A percentile compares a stretch with the other conserved stretches of the same genome.
phyloP scores from a whole-genome alignment of 2,888 invertebrate species.

The Meandrusa payeni region DNA sequence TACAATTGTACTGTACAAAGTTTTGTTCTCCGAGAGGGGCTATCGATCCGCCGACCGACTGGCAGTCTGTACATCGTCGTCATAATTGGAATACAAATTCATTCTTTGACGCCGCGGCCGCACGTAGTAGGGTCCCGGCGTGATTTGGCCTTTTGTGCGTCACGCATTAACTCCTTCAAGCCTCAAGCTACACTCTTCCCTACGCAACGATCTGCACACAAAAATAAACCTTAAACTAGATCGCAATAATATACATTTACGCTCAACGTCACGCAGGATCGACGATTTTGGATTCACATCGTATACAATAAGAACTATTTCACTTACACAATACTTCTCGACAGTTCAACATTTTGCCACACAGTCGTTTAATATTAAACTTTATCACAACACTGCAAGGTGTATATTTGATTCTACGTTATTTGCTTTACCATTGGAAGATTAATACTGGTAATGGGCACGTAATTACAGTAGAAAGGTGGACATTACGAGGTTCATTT shows the following conservation, averaged over 20 bases:
- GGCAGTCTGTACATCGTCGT: constrained; percentile 47
- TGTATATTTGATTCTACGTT: no score
- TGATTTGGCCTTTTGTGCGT: constrained; percentile 79
- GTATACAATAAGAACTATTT: constrained; percentile 63
- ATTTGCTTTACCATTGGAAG: constrained; percentile 42
- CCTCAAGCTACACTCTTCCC: constrained; percentile 59
- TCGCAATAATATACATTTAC: constrained; percentile 28
- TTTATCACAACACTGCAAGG: constrained; percentile 41
- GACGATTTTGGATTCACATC: constrained; percentile 60
- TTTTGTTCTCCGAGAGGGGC: constrained; percentile 20
- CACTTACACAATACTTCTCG: constrained; percentile 41
- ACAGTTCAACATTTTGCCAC: constrained; percentile 14
- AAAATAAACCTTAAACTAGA: constrained; percentile 44
- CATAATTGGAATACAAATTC: constrained; percentile 80
- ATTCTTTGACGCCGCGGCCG: constrained; percentile 68
- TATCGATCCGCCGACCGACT: constrained; percentile 21
- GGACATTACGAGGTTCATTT: constrained; percentile 77
- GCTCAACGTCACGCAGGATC: constrained; percentile 32
- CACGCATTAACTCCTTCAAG: constrained; percentile 79
- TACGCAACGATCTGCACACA: constrained; percentile 26
- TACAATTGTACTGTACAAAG: no score
- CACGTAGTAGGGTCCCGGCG: constrained; percentile 53
- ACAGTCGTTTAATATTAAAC: constrained; percentile 37
- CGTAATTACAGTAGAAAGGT: constrained; percentile 79
- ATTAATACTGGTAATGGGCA: constrained; percentile 74